Evolutionary conservation across 2,888 invertebrate species (phyloP), one percentile per base, ranked within the genome.

Genomic region (Thecophora atra): DNA sequence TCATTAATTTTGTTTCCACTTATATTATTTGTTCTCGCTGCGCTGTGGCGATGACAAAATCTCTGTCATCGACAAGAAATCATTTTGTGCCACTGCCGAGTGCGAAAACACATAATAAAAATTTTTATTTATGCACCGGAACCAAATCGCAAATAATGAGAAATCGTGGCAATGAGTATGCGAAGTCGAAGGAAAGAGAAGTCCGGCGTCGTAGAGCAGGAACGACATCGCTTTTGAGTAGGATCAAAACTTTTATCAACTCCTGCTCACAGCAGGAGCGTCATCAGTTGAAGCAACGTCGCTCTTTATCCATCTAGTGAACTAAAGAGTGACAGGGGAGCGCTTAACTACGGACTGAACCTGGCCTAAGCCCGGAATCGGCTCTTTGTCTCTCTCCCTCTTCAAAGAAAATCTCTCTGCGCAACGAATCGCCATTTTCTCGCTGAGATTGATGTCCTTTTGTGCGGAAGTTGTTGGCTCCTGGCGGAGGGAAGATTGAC

Each of bases 401-500:
- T 47, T 47, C 24, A 69, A 47, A 60, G 69, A 63, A 68, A 62
- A 63, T 70, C 63, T 51, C 52, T 63, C 52, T 70, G 70, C 82
- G 77, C 75, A 77, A 77, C 81, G 78, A 82, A 82, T 81, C 78
- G 80, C 77, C 80, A 81, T 80, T 82, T 81, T 82, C 76, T 74
- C 75, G 76, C 76, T 72, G 42, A 75, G 71, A 68, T 72, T 63
- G 67, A 72, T 72, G 75, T 76, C 75, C 76, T 77, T 72, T 67
- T 44, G 60, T 47, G 47, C 15, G 44, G 28, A 52, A 26, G 62
- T 68, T 71, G 74, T 66, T 67, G 73, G 71, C 72, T 73, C 68
- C 68, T 75, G 37, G 42, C 19, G 15, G 42, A n/a, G 15, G 42
- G 19, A 37, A 66, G 30, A 54, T n/a, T 54, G 66, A 52, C 28